Evolutionary conservation across 1,140 invertebrate genomes (phyloP).

Genomic region (Apis laboriosa): DNA sequence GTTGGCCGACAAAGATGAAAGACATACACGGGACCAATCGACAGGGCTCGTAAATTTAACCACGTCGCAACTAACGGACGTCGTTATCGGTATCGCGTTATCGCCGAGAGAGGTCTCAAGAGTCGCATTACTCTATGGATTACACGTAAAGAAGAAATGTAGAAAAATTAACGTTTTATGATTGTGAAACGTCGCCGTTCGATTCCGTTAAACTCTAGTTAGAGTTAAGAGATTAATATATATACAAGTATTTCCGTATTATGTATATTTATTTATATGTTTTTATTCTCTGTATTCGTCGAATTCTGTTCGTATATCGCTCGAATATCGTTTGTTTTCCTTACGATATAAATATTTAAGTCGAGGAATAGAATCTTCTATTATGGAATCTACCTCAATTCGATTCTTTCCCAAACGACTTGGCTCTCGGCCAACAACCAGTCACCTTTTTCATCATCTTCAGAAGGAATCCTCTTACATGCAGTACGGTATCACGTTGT

Average conservation of each 20-base stretch:
- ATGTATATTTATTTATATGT: no score
- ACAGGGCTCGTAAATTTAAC: slow-evolving; percentile 58
- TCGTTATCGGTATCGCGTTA: slow-evolving; percentile 60
- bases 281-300: no score
- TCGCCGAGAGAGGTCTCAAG: slow-evolving; percentile 11
- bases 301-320: no score
- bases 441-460: neutral
- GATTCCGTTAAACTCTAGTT: no score
- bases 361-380: no score
- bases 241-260: no score
- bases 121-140: slow-evolving; percentile 21
- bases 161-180: neutral
- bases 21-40: slow-evolving; percentile 2
- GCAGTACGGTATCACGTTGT: neutral
- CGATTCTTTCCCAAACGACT: neutral
- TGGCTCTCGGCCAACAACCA: neutral
- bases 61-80: slow-evolving; percentile 39
- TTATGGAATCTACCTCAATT: neutral
- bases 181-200: no score
- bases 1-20: neutral
- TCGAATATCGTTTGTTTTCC: no score
- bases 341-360: no score
- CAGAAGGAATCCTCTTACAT: slow-evolving; percentile 6
- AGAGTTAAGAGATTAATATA: no score
- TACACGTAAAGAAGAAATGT: neutral